Conservation (phyloP, 2,888 invertebrate species). For the Phengaris arion region DNA sequence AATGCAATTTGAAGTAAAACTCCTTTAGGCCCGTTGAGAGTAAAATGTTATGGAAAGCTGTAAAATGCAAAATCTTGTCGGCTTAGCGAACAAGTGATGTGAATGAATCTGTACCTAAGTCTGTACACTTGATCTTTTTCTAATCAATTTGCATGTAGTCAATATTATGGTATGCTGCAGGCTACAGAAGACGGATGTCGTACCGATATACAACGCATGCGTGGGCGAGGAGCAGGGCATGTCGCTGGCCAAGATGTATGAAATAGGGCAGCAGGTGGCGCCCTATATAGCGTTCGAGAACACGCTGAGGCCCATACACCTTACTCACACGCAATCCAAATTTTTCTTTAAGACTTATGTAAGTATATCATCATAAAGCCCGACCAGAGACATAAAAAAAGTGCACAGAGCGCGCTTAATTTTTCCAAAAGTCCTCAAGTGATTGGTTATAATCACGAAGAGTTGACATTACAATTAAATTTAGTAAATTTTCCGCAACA, state of each 20-base stretch:
- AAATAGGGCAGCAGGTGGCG: neutral
- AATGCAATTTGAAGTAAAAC: neutral
- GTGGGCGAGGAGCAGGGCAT: neutral
- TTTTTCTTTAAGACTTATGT: neutral
- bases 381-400: too few species aligned
- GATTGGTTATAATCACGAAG: too few species aligned
- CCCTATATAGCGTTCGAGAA: neutral
- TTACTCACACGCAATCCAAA: neutral
- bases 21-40: neutral
- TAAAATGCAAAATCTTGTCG: too few species aligned
- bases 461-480: too few species aligned
- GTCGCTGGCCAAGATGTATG: neutral
- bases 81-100: too few species aligned
- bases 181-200: neutral
- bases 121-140: too few species aligned
- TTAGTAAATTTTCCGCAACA: too few species aligned
- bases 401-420: too few species aligned
- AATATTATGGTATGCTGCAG: neutral
- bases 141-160: neutral
- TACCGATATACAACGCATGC: constrained; percentile 20
- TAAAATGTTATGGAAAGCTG: neutral
- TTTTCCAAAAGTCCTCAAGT: too few species aligned
- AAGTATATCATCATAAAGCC: neutral
- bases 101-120: too few species aligned
- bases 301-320: neutral